Base-by-base conservation (phyloP, 2,888 invertebrate species). In the Apoderus coryli region DNA sequence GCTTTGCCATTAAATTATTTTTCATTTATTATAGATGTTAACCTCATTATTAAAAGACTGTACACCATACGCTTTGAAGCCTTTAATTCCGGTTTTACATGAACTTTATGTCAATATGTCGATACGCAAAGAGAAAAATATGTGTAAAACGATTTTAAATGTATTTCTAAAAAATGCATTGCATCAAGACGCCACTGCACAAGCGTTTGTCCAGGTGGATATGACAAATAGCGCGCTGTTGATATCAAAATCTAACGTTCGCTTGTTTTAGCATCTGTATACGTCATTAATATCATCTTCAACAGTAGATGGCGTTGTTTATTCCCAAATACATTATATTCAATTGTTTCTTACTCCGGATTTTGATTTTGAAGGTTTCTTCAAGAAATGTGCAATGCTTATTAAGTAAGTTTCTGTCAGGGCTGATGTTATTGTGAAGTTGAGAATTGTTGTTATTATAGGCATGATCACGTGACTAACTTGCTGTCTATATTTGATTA, bases 121-220 rank as follows among this genome's bases (percentile, higher is more conserved):
- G 12, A 15, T 35, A 5, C 42, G 39, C 36, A 16, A 31, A 5
- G 40, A 42, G 27, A 28, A 11, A 9, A 35, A 35, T 22, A 33
- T 38, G 16, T 37, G 43, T 23, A 11, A 31, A 28, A 35, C 37
- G 11, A 38, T 45, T 29, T 32, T 45, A 15, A 43, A 35, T 28
- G 41, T 44, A 22, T 38, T 45, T 14, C 36, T 39, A 11, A 42
- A 36, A 32, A 43, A 36, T 36, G 45, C 44, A 3, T 37, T 44
- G 38, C 44, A 44, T 33, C 35, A 39, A 12, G 45, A 45, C 38
- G 34, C 39, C 9, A 31, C 39, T 22, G 35, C 44, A 10, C 29
- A 33, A 22, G 36, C 27, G 12, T 44, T 39, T 29, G 25, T 33
- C 15, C 31, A 42, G 10, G 43, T 41, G n/a, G n/a, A 19, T 34